Evolutionary conservation across 2,797 vertebrate genomes (phyloP).

Genomic region (Rhincodon typus): DNA sequence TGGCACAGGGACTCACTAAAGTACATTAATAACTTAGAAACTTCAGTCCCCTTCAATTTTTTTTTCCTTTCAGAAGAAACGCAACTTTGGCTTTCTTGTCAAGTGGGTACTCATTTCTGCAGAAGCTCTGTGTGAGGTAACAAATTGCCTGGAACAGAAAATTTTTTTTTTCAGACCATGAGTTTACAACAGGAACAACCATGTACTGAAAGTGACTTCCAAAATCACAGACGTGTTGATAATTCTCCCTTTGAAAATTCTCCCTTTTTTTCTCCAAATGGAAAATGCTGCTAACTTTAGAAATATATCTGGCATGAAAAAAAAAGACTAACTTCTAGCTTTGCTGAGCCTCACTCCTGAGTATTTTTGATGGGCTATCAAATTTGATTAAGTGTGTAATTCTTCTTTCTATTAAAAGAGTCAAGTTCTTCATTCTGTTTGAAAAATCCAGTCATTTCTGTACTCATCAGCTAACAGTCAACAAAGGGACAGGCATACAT

Average conservation of each 20-base stretch:
- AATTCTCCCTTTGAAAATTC: background rate
- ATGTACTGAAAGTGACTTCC: background rate
- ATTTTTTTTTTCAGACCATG: background rate
- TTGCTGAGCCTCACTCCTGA: background rate
- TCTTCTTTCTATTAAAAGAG: background rate
- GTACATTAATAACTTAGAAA: background rate
- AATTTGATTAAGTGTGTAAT: background rate
- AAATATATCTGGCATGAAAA: background rate
- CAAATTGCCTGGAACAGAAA: background rate
- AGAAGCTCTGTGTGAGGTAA: background rate
- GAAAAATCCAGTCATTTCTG: background rate
- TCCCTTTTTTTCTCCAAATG: background rate
- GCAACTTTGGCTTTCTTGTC: background rate
- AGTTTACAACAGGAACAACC: background rate
- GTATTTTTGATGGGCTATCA: constrained; percentile 2
- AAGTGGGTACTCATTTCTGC: too few relatives aligned
- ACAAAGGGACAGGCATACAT: background rate
- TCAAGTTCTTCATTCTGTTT: background rate
- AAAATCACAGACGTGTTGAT: background rate
- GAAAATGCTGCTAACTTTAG: too few relatives aligned
- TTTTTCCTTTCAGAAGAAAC: background rate
- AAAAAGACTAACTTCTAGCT: background rate
- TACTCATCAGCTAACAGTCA: background rate
- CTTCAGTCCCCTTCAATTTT: background rate
- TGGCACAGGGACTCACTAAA: background rate